These are phyloP conservation scores for Drosophila sucinea DNA, from an alignment of 1,140 invertebrate genomes.

Conservation along the genomic window DNA sequence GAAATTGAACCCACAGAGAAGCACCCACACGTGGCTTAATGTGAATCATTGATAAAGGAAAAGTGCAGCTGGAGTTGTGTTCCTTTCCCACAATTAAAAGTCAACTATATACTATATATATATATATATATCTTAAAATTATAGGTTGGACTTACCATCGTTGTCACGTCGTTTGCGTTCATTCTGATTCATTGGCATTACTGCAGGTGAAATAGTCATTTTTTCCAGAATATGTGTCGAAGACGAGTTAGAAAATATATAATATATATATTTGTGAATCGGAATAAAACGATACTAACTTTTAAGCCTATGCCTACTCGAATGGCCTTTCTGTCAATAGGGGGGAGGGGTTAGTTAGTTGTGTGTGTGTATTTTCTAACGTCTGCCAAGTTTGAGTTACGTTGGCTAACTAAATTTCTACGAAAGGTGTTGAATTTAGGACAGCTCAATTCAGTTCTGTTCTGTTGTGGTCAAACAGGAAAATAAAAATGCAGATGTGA, in stretches of 20 bases:
- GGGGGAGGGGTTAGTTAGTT: too few relatives aligned
- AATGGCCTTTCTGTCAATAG: too few relatives aligned
- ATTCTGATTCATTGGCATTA: conserved; percentile 81
- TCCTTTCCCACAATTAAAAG: conserved; percentile 10
- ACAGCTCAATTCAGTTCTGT: conserved; percentile 36
- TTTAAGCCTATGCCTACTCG: conserved; percentile 13
- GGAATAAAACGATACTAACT: not conserved
- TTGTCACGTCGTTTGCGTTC: conserved; percentile 65
- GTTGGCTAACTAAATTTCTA: conserved; percentile 65
- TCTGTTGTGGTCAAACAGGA: conserved; percentile 56
- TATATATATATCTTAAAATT: not conserved
- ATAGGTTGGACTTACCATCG: conserved; percentile 55
- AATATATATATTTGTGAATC: conserved; percentile 13
- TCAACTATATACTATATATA: conserved; percentile 4
- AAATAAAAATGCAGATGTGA: conserved; percentile 8
- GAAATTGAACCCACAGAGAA: not conserved
- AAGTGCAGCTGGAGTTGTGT: conserved; percentile 16
- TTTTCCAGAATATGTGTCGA: conserved; percentile 1
- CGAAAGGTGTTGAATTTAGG: conserved; percentile 76
- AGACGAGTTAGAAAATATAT: not conserved
- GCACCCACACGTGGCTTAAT: not conserved
- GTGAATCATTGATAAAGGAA: conserved; percentile 46
- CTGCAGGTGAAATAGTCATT: conserved; percentile 58
- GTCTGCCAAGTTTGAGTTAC: conserved; percentile 68
- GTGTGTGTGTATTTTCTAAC: conserved; percentile 32